Conservation (phyloP, 30 jellyfish, hydroid and myxozoan species). For the Sanderia malayensis region DNA sequence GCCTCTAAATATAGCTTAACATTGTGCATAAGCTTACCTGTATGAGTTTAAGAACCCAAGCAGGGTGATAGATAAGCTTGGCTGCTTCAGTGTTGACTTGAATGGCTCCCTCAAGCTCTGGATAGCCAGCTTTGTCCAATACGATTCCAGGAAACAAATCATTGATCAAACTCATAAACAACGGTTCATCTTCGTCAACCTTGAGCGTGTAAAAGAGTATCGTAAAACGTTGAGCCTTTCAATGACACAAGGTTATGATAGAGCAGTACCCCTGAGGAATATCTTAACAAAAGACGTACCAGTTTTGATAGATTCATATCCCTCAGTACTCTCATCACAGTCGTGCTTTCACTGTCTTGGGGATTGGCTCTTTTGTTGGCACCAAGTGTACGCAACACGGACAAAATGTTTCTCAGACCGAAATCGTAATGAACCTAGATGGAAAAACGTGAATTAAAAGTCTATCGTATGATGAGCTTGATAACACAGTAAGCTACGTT, state of each 20-base stretch:
- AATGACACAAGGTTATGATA: too few relatives aligned
- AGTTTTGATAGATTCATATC: conserved; percentile 94
- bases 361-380: conserved; percentile 92
- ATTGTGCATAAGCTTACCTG: conserved; percentile 67
- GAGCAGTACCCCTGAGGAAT: too few relatives aligned
- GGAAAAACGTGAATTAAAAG: not conserved
- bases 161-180: conserved; percentile 89
- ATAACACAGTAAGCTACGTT: not conserved
- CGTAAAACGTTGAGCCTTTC: too few relatives aligned
- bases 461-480: not conserved
- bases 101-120: conserved; percentile 86
- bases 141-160: conserved; percentile 97
- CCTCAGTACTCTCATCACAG: conserved; percentile 95
- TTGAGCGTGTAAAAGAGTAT: too few relatives aligned
- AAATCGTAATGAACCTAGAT: conserved; percentile 92
- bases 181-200: conserved; percentile 98
- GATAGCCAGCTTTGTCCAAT: conserved; percentile 97
- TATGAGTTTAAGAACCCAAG: conserved; percentile 91
- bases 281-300: too few relatives aligned
- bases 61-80: conserved; percentile 83
- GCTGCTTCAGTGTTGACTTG: conserved; percentile 84
- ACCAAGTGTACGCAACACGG: conserved; percentile 95
- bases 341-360: conserved; percentile 95
- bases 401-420: conserved; percentile 90
- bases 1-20: not conserved